These are phyloP conservation scores for Neopipo cinnamomea DNA, from an alignment of 2,113 vertebrate genomes.

Conservation along the genomic window DNA sequence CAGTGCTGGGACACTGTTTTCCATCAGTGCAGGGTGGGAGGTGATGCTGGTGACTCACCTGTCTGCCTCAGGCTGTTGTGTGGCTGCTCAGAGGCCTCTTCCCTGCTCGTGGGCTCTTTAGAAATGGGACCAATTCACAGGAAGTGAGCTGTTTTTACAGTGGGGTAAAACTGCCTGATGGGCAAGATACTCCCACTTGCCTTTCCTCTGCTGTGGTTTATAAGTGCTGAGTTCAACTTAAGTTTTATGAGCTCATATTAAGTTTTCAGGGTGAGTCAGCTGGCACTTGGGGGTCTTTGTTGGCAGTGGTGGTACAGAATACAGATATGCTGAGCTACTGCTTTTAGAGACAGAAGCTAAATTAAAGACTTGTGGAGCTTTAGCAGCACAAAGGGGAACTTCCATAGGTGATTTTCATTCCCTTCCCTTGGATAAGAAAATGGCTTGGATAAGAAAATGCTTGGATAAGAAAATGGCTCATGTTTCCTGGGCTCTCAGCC, in stretches of 20 bases:
- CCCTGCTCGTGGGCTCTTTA: fast-evolving
- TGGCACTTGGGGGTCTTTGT: background rate
- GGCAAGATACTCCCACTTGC: background rate
- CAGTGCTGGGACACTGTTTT: background rate
- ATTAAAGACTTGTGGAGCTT: background rate
- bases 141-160: background rate
- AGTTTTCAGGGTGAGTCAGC: background rate
- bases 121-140: background rate
- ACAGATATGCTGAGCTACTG: background rate
- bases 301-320: background rate
- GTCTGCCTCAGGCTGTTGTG: fast-evolving
- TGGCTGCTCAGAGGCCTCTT: too few relatives aligned
- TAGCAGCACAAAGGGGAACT: background rate
- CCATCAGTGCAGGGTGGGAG: background rate
- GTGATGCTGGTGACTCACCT: background rate
- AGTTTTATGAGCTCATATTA: background rate
- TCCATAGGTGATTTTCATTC: background rate
- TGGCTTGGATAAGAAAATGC: background rate
- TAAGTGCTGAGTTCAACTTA: background rate
- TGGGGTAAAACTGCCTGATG: background rate
- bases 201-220: background rate
- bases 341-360: background rate
- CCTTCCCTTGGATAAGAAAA: background rate
- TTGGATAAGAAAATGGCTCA: background rate
- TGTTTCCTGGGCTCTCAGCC: background rate